Conservation (phyloP, 2,888 invertebrate genomes). For the Clistopyga incitator region DNA sequence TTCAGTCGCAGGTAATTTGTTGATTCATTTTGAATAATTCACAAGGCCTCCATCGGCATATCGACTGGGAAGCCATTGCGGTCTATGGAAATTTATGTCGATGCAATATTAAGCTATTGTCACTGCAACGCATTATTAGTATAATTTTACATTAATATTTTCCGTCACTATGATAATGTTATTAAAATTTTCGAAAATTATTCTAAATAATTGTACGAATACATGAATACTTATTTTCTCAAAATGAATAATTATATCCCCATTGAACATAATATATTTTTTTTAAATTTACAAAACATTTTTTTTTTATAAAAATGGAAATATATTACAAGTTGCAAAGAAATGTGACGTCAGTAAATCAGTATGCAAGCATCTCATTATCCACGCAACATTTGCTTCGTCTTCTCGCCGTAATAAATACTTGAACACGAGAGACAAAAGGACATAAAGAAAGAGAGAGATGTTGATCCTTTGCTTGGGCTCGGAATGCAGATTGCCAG, state of each 20-base stretch:
- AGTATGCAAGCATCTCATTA: conserved; percentile 17
- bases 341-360: background rate
- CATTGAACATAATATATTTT: background rate
- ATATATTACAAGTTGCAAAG: background rate
- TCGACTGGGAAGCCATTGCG: conserved; percentile 29
- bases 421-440: conserved; percentile 8
- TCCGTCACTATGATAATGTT: background rate
- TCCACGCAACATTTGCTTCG: background rate
- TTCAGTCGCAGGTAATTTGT: conserved; percentile 54
- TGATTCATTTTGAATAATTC: conserved; percentile 65
- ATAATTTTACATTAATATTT: background rate
- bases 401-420: conserved; percentile 10
- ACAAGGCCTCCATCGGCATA: conserved; percentile 27
- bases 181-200: background rate
- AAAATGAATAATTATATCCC: background rate
- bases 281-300: too few species aligned
- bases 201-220: background rate
- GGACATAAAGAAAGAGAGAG: background rate
- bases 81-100: background rate
- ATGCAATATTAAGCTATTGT: background rate
- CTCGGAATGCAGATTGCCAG: conserved; percentile 38
- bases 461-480: conserved; percentile 12
- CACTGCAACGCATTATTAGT: background rate
- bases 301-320: too few species aligned
- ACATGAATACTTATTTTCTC: background rate